Base-by-base conservation (phyloP, 2,888 invertebrate genomes). In the Hydroisotoma schaefferi region DNA sequence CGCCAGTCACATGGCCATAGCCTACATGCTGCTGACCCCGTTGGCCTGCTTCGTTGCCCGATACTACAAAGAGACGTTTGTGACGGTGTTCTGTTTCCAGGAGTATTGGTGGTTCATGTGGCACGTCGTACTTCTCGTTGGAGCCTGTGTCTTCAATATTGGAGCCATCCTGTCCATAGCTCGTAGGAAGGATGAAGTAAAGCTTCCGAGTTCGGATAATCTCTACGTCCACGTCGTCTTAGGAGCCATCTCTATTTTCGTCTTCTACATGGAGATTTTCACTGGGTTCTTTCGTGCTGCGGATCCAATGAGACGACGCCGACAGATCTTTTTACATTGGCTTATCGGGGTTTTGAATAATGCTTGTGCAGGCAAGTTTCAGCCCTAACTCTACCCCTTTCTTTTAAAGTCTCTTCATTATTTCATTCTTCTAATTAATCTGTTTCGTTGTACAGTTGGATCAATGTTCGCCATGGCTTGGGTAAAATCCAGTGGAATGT, bases 71-170 rank as follows among this genome's bases (percentile, higher is more conserved):
- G 65, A 65, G 55, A 65, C 65, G 4, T 65, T 61, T 37, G 37
- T 61, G 20, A 63, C 53, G 1, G 59, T 65, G 0, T 65, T 65
- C 37, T 65, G 65, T 47, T 63, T 62, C 53, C 65, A 65, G 53
- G 62, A 65, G 33, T 65, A 65, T 26, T 65, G 65, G 65, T 65
- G 65, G 65, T 65, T 43, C 53, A 65, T 65, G 65, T 65, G 65
- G 65, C 65, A 65, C 22, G 65, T 65, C 3, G 57, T 57, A n/a
- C 48, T 44, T 1, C 52, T 62, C 4, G 26, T 62, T 15, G 44
- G 43, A 1, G 57, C 65, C 15, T 55, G 57, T 23, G 53, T 56
- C 8, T 65, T 60, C 44, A 55, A 49, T 15, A 26, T 62, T 26
- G 65, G 65, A 10, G 60, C 61, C n/a, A 44, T 65, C 28, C 43